Evolutionary conservation across 1,140 invertebrate genomes (phyloP).

Genomic region (Lerema accius): DNA sequence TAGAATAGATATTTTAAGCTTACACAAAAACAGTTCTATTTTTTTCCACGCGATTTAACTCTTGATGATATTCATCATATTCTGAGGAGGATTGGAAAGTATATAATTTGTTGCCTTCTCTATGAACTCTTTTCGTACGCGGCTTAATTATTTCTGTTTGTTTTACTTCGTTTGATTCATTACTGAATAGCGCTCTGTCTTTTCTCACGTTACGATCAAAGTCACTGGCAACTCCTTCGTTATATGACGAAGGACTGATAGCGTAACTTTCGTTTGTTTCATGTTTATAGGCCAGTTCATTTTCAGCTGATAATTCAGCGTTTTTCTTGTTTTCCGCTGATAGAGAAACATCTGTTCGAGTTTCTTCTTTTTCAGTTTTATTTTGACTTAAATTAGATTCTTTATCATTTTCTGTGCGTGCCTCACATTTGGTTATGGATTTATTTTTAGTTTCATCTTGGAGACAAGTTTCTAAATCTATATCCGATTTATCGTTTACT

Average conservation of each 20-base stretch:
- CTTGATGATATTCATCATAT: constrained; percentile 35
- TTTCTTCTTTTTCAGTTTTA: neutral
- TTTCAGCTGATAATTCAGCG: neutral
- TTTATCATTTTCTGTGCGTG: too few species aligned
- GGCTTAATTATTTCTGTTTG: neutral
- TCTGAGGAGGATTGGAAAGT: constrained; percentile 35
- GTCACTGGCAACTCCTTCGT: neutral
- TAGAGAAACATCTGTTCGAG: neutral
- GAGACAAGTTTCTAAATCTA: too few species aligned
- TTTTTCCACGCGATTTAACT: constrained; percentile 16
- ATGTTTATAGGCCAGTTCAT: neutral
- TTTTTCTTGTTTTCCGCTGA: constrained; percentile 11
- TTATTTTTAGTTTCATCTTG: too few species aligned
- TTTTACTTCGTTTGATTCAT: neutral
- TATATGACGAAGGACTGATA: too few species aligned
- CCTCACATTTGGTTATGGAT: too few species aligned
- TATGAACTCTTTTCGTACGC: constrained; percentile 20
- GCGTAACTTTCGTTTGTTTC: neutral
- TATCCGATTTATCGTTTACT: too few species aligned
- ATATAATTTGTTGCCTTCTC: constrained; percentile 30
- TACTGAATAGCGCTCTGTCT: constrained; percentile 10
- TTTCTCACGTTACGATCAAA: constrained; percentile 4
- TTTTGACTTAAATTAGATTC: too few species aligned
- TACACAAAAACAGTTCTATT: constrained; percentile 8
- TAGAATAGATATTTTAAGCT: too few species aligned